Percentiles rank a stretch among this genome's conserved stretches.
These are phyloP conservation scores for Agrypnia vestita DNA, from an alignment of 1,140 invertebrate genomes.

Conservation along the genomic window DNA sequence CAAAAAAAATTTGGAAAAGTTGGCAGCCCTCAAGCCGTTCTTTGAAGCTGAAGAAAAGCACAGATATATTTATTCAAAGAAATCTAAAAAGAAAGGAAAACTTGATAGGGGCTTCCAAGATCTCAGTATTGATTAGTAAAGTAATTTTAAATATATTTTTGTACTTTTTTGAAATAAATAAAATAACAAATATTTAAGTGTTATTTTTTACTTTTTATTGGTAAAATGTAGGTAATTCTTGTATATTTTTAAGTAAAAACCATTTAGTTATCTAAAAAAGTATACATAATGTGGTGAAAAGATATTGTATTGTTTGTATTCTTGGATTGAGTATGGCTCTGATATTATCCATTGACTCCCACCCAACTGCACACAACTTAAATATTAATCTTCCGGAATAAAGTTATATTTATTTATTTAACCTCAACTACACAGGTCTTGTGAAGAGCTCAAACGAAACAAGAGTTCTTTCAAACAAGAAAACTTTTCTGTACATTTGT, in stretches of 20 bases:
- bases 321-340: too few species aligned
- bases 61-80: slow-evolving; percentile 50
- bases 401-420: too few species aligned
- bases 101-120: slow-evolving; percentile 53
- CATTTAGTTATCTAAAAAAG: neutral
- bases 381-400: too few species aligned
- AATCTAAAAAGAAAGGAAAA: slow-evolving; percentile 55
- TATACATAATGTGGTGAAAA: neutral
- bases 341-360: too few species aligned
- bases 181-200: neutral
- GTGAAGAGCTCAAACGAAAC: too few species aligned
- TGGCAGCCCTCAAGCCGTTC: slow-evolving; percentile 65
- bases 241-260: neutral
- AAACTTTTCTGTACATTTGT: too few species aligned
- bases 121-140: slow-evolving; percentile 53
- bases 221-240: neutral
- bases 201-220: neutral
- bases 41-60: slow-evolving; percentile 63
- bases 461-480: too few species aligned
- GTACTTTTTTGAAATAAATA: slow-evolving; percentile 26
- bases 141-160: slow-evolving; percentile 8
- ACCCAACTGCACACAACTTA: too few species aligned
- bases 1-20: slow-evolving; percentile 66
- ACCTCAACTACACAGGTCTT: too few species aligned
- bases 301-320: too few species aligned